phyloP scores from a whole-genome alignment of 2,888 invertebrate genomes.

The Petrolisthes manimaculis region DNA sequence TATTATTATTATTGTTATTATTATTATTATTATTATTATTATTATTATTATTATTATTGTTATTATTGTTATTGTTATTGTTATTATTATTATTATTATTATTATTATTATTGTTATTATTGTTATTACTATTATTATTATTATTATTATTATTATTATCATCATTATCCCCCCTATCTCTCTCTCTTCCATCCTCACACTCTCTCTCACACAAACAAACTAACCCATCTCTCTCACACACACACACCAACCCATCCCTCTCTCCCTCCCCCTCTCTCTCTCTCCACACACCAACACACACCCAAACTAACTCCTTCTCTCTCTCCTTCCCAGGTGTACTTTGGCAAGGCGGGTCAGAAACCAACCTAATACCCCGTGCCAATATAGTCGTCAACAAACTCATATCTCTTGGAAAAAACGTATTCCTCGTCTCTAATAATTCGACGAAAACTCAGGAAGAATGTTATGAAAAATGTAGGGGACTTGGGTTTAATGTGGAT shows the following conservation, averaged over 20 bases:
- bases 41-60: constrained; percentile 9
- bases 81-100: not conserved
- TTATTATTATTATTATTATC: not conserved
- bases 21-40: constrained; percentile 9
- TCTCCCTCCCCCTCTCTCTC: too few species aligned
- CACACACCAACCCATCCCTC: too few species aligned
- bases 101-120: not conserved
- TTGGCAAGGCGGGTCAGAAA: constrained; percentile 81
- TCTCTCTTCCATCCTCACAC: constrained; percentile 5
- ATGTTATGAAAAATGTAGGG: constrained; percentile 81
- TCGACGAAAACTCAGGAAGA: constrained; percentile 85
- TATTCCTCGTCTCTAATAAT: constrained; percentile 92
- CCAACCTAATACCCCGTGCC: constrained; percentile 75
- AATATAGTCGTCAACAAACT: constrained; percentile 79
- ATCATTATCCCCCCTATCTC: constrained; percentile 5
- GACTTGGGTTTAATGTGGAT: constrained; percentile 79
- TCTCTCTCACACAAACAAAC: too few species aligned
- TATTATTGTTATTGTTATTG: not conserved
- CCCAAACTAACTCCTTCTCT: too few species aligned
- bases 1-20: constrained; percentile 12
- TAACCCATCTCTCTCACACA: too few species aligned
- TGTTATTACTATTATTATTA: not conserved
- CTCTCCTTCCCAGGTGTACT: constrained; percentile 82
- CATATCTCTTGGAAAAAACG: constrained; percentile 80
- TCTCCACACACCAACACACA: too few species aligned